Percentiles rank a stretch among this genome's conserved stretches.
phyloP scores from a whole-genome alignment of 2,797 vertebrate species.

The Pachyuromys duprasi region DNA sequence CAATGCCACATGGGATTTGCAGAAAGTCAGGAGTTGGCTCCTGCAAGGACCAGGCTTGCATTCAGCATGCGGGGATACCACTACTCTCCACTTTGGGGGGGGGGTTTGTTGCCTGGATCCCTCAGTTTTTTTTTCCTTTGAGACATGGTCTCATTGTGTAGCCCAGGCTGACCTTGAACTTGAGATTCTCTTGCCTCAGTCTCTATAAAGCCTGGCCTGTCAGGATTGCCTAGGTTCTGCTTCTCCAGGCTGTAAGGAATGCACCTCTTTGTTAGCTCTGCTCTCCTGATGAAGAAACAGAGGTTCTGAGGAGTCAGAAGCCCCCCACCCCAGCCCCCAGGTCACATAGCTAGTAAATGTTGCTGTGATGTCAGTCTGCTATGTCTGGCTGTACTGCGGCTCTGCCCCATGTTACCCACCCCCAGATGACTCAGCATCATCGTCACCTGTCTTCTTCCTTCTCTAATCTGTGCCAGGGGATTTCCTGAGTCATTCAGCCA shows the following conservation, averaged over 20 bases:
- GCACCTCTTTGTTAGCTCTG: not conserved
- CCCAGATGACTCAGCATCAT: not conserved
- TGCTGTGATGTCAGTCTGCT: not conserved
- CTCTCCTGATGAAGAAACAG: not conserved
- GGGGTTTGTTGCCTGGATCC: accelerated
- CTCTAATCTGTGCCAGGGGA: not conserved
- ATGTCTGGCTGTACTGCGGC: not conserved
- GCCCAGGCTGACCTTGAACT: not conserved
- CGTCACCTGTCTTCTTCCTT: not conserved
- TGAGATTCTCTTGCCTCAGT: not conserved
- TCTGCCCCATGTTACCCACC: not conserved
- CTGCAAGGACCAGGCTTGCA: not conserved
- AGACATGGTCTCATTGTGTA: not conserved
- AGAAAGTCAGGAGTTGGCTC: too few species aligned
- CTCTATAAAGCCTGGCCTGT: not conserved
- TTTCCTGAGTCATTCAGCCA: not conserved
- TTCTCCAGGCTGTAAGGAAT: not conserved
- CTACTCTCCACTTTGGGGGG: too few species aligned
- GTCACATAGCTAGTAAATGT: not conserved
- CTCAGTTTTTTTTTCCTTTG: not conserved
- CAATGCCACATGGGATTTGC: not conserved
- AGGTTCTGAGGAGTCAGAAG: not conserved
- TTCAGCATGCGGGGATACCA: accelerated
- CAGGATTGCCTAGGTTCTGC: not conserved
- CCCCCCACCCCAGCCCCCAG: not conserved